Evolutionary conservation across 1,140 invertebrate genomes (phyloP), one percentile per base, ranked within the genome.

Genomic region (Drosophila santomea): DNA sequence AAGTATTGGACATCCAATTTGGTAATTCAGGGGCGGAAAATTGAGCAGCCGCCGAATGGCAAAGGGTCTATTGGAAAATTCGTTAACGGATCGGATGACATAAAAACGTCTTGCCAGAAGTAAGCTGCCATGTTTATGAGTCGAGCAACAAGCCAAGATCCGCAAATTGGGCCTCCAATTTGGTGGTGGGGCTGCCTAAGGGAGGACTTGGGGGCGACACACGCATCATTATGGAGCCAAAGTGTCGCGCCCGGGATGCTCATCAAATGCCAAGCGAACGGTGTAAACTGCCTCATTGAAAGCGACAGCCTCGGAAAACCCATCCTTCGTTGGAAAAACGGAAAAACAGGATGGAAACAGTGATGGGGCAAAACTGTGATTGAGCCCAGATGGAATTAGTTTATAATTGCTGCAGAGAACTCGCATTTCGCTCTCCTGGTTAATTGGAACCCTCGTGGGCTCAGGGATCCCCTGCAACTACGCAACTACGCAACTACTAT

Each of bases 201-300:
- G 11, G 17, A 23, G n/a, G 10, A 14, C 25, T 17, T 6, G 10
- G 2, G 3, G 7, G 5, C 11, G 36, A 28, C 58, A 71, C 57
- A 75, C 47, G 71, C 47, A 57, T 59, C 72, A 63, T 78, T 78
- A 55, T 55, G 59, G 45, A 20, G 48, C 55, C 60, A 59, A 67
- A 82, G 74, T 72, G 76, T 47, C 77, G 58, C 43, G 67, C 47
- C 32, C 60, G 73, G 57, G 78, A 66, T 75, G 80, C 71, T 79
- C 82, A 72, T 89, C 83, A 88, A 88, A 88, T 83, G 44, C 79
- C 79, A 86, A 55, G 62, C 61, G 76, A 83, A 86, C 82, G 79
- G 83, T 88, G 83, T 83, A 83, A 86, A 86, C 88, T 88, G 79
- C 79, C 83, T 89, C 84, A 86, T 88, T 88, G 84, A 88, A 78